A percentile compares a stretch with the other conserved stretches of the same genome.
Conservation (phyloP, 1,140 invertebrate genomes). For the Drosophila sechellia region DNA sequence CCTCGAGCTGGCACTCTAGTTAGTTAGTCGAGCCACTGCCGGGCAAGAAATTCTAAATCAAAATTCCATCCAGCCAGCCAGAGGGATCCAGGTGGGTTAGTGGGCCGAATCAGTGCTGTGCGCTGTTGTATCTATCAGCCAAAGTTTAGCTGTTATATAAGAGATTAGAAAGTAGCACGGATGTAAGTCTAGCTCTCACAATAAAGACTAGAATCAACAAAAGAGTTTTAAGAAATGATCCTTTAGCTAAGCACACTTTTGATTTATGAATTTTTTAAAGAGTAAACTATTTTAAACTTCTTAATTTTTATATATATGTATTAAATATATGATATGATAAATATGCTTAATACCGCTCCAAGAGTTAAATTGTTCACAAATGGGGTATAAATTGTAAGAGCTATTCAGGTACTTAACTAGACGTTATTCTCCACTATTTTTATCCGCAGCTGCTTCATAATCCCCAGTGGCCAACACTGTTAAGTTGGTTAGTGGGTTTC, state of each 20-base stretch:
- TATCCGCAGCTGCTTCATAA: neutral
- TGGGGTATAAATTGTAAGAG: neutral
- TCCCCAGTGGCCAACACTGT: conserved; percentile 7
- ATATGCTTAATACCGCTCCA: neutral
- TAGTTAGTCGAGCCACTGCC: conserved; percentile 56
- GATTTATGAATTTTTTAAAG: no score
- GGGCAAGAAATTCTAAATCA: conserved; percentile 74
- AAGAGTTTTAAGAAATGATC: no score
- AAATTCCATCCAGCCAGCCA: conserved; percentile 59
- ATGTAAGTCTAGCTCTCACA: no score
- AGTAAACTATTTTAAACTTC: no score
- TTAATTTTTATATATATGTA: no score
- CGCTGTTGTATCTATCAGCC: neutral
- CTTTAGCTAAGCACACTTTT: no score
- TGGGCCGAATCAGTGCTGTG: conserved; percentile 14
- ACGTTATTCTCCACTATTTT: neutral
- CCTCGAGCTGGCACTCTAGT: conserved; percentile 48
- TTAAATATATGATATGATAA: no score
- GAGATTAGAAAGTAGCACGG: neutral
- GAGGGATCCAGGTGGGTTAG: conserved; percentile 36
- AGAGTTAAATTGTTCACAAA: neutral
- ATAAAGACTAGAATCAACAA: no score
- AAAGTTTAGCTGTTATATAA: neutral
- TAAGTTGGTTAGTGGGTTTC: conserved; percentile 21
- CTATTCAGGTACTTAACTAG: neutral